Conservation (phyloP, 2,113 vertebrate species). For the Corythornis cristatus region DNA sequence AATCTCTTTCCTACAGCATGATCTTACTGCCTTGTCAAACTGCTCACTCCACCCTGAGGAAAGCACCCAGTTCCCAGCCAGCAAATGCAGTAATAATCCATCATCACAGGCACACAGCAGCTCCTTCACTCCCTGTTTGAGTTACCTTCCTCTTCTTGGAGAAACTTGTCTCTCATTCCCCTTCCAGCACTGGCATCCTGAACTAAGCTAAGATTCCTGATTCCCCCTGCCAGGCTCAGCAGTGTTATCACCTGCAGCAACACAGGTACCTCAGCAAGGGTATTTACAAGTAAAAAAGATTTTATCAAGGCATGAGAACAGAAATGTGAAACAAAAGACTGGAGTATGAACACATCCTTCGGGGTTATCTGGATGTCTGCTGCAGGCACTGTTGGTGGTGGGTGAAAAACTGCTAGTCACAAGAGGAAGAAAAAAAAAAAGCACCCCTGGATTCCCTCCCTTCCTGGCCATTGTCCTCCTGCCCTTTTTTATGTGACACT, state of each 20-base stretch:
- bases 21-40: constrained; percentile 18
- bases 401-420: neutral
- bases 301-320: constrained; percentile 32
- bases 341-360: constrained; percentile 28
- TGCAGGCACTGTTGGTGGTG: neutral
- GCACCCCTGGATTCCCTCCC: neutral
- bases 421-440: neutral
- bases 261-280: constrained; percentile 43
- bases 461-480: neutral
- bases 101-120: neutral
- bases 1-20: neutral
- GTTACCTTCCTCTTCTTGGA: constrained; percentile 1
- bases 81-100: constrained; percentile 33
- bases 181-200: neutral
- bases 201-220: constrained; percentile 19
- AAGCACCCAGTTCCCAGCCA: neutral
- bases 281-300: constrained; percentile 23
- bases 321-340: constrained; percentile 44
- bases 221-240: constrained; percentile 55
- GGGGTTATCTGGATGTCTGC: neutral
- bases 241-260: constrained; percentile 51
- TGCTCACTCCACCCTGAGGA: neutral
- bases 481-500: neutral
- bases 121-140: neutral
- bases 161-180: neutral